Percentiles rank a stretch among this genome's conserved stretches.
These are phyloP conservation scores for Tupaia tana DNA, from an alignment of 2,113 vertebrate genomes.

Conservation along the genomic window DNA sequence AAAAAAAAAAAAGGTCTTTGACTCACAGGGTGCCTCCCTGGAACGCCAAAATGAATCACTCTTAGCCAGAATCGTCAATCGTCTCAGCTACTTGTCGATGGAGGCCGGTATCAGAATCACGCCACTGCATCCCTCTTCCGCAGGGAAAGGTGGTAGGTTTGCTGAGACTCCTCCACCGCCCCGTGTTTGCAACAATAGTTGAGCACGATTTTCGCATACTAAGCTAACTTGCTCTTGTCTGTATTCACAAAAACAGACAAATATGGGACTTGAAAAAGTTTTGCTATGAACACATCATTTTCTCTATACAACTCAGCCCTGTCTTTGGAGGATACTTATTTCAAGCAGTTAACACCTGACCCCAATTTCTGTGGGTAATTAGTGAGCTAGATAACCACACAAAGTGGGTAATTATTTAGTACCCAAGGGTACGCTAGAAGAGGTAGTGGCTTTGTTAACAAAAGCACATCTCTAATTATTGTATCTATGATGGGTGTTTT, in stretches of 20 bases:
- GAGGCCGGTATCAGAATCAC: conserved; percentile 9
- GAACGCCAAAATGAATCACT: conserved; percentile 82
- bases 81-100: conserved; percentile 15
- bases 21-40: conserved; percentile 87
- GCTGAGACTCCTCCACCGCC: background rate
- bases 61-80: conserved; percentile 68
- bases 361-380: conserved; percentile 93
- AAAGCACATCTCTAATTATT: conserved; percentile 91
- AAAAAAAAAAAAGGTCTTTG: conserved; percentile 83
- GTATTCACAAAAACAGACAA: conserved; percentile 52
- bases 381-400: conserved; percentile 92
- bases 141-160: conserved; percentile 8
- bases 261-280: conserved; percentile 82
- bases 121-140: background rate
- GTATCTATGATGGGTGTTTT: conserved; percentile 85
- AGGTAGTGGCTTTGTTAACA: conserved; percentile 89
- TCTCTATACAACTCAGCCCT: conserved; percentile 83
- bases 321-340: conserved; percentile 91
- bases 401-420: conserved; percentile 92
- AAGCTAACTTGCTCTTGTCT: conserved; percentile 11
- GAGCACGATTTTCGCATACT: conserved; percentile 25
- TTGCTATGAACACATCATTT: conserved; percentile 86
- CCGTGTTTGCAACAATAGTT: background rate
- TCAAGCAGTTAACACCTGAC: conserved; percentile 92
- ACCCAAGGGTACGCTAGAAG: conserved; percentile 89